Percentiles rank a stretch among this genome's conserved stretches.
Conservation (phyloP, 2,888 invertebrate genomes). For the Sphaerophoria rueppellii region DNA sequence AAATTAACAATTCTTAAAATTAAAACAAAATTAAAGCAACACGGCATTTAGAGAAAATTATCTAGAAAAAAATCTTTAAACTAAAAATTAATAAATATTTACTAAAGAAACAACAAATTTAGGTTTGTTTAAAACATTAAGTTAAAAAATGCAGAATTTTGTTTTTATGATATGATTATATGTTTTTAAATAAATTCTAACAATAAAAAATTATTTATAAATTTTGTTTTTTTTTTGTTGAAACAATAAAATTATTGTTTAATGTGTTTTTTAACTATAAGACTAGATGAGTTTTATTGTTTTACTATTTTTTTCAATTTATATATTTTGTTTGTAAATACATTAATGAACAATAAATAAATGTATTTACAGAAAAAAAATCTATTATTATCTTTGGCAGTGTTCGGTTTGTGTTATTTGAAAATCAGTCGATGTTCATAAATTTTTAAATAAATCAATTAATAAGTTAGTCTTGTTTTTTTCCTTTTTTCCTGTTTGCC, state of each 20-base stretch:
- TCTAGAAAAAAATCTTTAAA: slow-evolving; percentile 5
- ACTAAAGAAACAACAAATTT: no score
- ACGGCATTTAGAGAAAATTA: slow-evolving; percentile 38
- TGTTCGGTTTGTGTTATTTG: slow-evolving; percentile 60
- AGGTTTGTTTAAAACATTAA: no score
- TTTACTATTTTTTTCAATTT: background rate
- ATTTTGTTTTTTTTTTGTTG: slow-evolving; percentile 32
- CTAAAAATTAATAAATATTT: no score
- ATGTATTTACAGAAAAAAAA: slow-evolving; percentile 27
- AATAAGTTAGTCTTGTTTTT: slow-evolving; percentile 32
- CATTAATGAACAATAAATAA: slow-evolving; percentile 16
- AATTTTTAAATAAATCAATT: slow-evolving; percentile 37
- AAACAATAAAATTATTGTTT: slow-evolving; percentile 37
- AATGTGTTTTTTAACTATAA: slow-evolving; percentile 67
- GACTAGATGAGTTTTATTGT: slow-evolving; percentile 68
- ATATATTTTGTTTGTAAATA: background rate
- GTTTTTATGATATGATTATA: no score
- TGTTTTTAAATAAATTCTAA: slow-evolving; percentile 47
- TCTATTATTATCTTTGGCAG: slow-evolving; percentile 67
- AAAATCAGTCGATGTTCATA: slow-evolving; percentile 68
- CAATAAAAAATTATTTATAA: slow-evolving; percentile 35
- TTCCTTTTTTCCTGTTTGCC: background rate
- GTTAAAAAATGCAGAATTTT: slow-evolving; percentile 23
- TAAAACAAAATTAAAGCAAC: slow-evolving; percentile 41
- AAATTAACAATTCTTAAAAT: slow-evolving; percentile 38